These are phyloP conservation scores for Sphaerophoria taeniata DNA, from an alignment of 2,888 invertebrate genomes.

Conservation along the genomic window DNA sequence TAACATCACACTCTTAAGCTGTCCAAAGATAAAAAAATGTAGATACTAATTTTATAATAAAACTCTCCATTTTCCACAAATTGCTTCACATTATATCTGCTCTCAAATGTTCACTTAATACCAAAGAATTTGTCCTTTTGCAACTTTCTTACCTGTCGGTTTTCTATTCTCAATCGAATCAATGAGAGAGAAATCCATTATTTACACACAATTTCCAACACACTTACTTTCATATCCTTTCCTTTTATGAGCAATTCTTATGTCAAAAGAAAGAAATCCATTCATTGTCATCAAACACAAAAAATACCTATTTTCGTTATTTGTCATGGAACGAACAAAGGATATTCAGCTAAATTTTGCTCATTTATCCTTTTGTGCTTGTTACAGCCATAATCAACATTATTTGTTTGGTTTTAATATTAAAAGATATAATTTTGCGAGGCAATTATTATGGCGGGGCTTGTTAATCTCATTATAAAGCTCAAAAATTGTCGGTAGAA, in stretches of 20 bases:
- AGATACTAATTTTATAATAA: too few relatives aligned
- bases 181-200: background rate
- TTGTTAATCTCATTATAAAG: too few relatives aligned
- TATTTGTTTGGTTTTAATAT: too few relatives aligned
- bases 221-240: background rate
- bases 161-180: slow-evolving; percentile 1
- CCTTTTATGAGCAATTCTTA: slow-evolving; percentile 9
- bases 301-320: background rate
- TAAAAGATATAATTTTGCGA: too few relatives aligned
- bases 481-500: too few relatives aligned
- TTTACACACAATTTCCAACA: background rate
- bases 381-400: too few relatives aligned
- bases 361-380: too few relatives aligned
- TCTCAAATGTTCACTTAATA: background rate
- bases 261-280: slow-evolving; percentile 8
- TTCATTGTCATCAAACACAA: background rate
- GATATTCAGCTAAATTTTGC: too few relatives aligned
- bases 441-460: too few relatives aligned
- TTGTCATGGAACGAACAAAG: too few relatives aligned
- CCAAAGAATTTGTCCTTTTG: background rate
- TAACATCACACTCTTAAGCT: too few relatives aligned
- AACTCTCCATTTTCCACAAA: background rate
- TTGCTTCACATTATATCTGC: background rate
- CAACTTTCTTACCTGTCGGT: background rate
- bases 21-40: too few relatives aligned